Evolutionary conservation across 2,113 vertebrate species (phyloP).

Genomic region (Psettodes erumei): DNA sequence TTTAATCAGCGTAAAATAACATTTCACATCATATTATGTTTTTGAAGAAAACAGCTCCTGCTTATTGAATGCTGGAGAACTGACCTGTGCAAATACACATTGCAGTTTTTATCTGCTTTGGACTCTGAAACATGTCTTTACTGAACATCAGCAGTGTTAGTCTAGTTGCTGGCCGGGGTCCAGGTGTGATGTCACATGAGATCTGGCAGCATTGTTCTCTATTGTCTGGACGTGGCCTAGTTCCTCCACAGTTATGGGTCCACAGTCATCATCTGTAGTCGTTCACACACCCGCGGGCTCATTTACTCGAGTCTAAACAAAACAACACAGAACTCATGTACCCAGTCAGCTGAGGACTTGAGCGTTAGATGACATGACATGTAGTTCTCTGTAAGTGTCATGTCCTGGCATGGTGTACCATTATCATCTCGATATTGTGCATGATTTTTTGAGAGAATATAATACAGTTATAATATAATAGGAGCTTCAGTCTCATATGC

Average conservation of each 20-base stretch:
- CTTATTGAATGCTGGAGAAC: neutral
- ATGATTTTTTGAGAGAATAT: too few relatives aligned
- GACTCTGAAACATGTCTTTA: too few relatives aligned
- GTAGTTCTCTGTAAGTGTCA: too few relatives aligned
- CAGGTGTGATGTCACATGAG: slow-evolving; percentile 78
- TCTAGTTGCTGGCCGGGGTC: slow-evolving; percentile 64
- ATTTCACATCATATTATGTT: neutral
- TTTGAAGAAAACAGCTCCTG: neutral
- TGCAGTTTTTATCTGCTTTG: neutral
- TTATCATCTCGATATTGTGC: too few relatives aligned
- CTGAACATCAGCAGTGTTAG: too few relatives aligned
- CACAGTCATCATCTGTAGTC: slow-evolving; percentile 65
- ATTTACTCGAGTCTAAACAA: too few relatives aligned
- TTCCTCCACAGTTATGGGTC: slow-evolving; percentile 61
- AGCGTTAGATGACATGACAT: too few relatives aligned
- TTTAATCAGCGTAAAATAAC: neutral
- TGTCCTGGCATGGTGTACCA: too few relatives aligned
- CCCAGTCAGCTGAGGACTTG: too few relatives aligned
- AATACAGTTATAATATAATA: too few relatives aligned
- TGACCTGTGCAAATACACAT: neutral
- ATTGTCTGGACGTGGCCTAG: slow-evolving; percentile 78
- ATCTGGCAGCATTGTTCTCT: slow-evolving; percentile 67
- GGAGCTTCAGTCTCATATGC: too few relatives aligned
- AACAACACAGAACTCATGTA: too few relatives aligned
- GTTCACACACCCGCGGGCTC: slow-evolving; percentile 38